These are phyloP conservation scores for Nebria brevicollis DNA, from an alignment of 2,888 invertebrate genomes.

Conservation along the genomic window DNA sequence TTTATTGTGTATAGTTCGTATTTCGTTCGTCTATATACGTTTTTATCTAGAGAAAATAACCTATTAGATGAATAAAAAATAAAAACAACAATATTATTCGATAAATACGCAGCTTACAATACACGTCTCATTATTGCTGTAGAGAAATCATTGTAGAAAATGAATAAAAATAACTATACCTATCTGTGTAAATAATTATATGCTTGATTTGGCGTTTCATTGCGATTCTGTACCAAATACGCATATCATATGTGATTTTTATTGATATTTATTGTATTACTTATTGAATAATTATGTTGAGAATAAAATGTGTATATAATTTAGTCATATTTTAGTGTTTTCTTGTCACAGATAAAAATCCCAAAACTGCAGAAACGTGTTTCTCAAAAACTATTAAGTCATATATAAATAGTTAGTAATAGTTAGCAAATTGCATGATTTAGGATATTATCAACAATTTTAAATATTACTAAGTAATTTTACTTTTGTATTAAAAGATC, in stretches of 20 bases:
- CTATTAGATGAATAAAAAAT: background rate
- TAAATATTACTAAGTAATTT: too few relatives aligned
- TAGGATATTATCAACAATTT: too few relatives aligned
- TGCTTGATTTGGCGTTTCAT: slow-evolving; percentile 31
- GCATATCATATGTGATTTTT: slow-evolving; percentile 37
- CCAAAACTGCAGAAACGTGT: too few relatives aligned
- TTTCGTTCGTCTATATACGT: background rate
- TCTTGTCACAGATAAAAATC: too few relatives aligned
- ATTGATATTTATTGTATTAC: slow-evolving; percentile 23
- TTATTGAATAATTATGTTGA: slow-evolving; percentile 27
- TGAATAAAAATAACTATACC: slow-evolving; percentile 14
- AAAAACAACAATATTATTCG: background rate
- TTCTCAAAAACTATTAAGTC: too few relatives aligned
- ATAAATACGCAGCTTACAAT: slow-evolving; percentile 3
- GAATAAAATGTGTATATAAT: slow-evolving; percentile 42
- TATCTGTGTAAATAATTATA: slow-evolving; percentile 42
- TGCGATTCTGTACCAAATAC: slow-evolving; percentile 16
- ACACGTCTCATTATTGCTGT: slow-evolving; percentile 10
- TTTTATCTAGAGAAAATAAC: background rate
- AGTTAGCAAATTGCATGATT: too few relatives aligned
- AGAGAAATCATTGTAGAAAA: background rate
- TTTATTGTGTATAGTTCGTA: background rate
- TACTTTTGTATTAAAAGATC: too few relatives aligned
- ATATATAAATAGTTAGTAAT: too few relatives aligned
- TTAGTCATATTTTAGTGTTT: slow-evolving; percentile 14